These are phyloP conservation scores for Burhinus oedicnemus DNA, from an alignment of 2,113 vertebrate species.

Conservation along the genomic window DNA sequence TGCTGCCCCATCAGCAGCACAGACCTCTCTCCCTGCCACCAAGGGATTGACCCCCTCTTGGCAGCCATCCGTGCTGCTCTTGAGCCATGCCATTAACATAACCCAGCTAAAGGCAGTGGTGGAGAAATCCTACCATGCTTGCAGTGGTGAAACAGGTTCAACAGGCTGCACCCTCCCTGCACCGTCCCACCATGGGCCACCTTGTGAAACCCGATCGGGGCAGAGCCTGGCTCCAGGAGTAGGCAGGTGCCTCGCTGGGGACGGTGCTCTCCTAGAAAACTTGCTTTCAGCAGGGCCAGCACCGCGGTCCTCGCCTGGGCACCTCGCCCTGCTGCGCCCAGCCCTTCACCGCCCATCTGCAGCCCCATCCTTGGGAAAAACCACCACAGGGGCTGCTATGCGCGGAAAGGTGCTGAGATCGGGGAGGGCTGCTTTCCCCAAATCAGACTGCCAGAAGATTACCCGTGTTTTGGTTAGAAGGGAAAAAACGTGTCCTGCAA, in stretches of 20 bases:
- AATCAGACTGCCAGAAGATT: not conserved
- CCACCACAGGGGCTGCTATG: not conserved
- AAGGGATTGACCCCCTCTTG: not conserved
- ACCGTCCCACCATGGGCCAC: not conserved
- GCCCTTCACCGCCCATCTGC: fast-evolving
- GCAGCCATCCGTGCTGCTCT: not conserved
- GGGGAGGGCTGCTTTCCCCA: not conserved
- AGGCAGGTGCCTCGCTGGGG: not conserved
- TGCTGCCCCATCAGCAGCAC: not conserved
- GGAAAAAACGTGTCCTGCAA: not conserved
- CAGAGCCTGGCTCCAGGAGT: not conserved
- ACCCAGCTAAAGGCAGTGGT: not conserved
- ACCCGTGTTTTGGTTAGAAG: not conserved
- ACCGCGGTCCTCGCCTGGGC: fast-evolving
- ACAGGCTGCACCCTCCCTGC: not conserved
- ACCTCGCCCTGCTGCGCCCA: fast-evolving
- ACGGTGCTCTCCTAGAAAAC: not conserved
- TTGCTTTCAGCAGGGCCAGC: not conserved
- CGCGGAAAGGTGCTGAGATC: fast-evolving
- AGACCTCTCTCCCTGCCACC: not conserved
- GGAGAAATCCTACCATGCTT: not conserved
- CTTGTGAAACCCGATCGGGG: not conserved
- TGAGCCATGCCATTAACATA: not conserved
- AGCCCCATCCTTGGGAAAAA: not conserved
- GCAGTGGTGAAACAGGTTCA: not conserved